These are phyloP conservation scores for Heliangelus exortis DNA, from an alignment of 2,797 vertebrate genomes.

Conservation along the genomic window DNA sequence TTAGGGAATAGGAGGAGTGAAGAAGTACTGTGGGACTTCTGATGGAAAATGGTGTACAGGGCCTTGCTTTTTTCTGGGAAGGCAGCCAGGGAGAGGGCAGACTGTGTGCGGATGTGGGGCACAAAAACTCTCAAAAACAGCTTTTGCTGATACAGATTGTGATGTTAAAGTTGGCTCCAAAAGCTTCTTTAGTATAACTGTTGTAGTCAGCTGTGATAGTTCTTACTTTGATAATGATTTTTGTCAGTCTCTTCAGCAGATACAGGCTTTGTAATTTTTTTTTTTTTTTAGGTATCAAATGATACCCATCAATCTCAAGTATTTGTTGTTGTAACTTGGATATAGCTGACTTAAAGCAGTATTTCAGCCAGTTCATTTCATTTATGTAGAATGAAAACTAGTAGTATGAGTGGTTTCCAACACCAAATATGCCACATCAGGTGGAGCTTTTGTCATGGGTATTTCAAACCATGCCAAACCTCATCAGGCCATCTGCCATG, in stretches of 20 bases:
- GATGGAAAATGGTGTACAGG: constrained; percentile 9
- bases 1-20: constrained; percentile 48
- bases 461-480: not conserved
- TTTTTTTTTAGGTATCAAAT: not conserved
- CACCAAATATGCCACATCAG: not conserved
- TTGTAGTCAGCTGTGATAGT: not conserved
- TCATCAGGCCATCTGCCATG: not conserved
- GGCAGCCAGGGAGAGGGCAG: not conserved
- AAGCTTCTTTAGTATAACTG: not conserved
- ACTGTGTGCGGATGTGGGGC: not conserved
- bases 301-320: not conserved
- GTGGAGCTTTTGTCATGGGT: not conserved
- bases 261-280: not conserved
- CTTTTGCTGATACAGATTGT: not conserved
- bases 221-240: not conserved
- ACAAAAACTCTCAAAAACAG: not conserved
- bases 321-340: not conserved
- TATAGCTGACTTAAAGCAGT: not conserved
- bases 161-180: not conserved
- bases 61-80: constrained; percentile 6
- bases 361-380: not conserved
- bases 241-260: not conserved
- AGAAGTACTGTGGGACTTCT: constrained; percentile 37
- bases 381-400: not conserved
- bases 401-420: not conserved